Evolutionary conservation across 2,113 vertebrate species (phyloP).

Genomic region (Pterocles orientalis): DNA sequence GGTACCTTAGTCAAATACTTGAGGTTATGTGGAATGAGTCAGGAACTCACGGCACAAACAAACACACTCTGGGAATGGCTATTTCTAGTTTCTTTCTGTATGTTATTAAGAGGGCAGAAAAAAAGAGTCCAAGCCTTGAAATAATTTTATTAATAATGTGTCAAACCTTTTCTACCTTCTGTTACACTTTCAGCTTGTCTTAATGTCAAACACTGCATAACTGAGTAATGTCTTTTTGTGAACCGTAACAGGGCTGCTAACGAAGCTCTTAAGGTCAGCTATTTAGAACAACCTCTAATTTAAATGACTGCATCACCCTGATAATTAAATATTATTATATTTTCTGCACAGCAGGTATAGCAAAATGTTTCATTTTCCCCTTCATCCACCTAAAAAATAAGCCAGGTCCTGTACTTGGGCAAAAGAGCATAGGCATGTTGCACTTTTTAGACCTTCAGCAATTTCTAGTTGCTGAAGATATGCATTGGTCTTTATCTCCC

Average conservation of each 20-base stretch:
- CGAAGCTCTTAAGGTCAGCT: not conserved
- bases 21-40: not conserved
- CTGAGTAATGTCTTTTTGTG: not conserved
- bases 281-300: slow-evolving; percentile 26
- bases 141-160: not conserved
- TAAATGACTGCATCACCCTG: not conserved
- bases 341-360: not conserved
- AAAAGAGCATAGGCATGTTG: not conserved
- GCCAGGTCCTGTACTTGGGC: not conserved
- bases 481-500: not conserved
- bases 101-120: not conserved
- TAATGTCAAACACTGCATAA: not conserved
- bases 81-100: not conserved
- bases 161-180: not conserved
- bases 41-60: not conserved
- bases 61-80: not conserved
- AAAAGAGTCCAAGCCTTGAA: not conserved
- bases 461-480: not conserved
- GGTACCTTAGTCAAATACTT: not conserved
- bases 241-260: not conserved
- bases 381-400: not conserved
- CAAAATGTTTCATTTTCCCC: not conserved
- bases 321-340: slow-evolving; percentile 24
- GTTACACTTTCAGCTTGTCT: not conserved
- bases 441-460: not conserved